Evolutionary conservation across 2,797 vertebrate species (phyloP).

Genomic region (Peromyscus aztecus): DNA sequence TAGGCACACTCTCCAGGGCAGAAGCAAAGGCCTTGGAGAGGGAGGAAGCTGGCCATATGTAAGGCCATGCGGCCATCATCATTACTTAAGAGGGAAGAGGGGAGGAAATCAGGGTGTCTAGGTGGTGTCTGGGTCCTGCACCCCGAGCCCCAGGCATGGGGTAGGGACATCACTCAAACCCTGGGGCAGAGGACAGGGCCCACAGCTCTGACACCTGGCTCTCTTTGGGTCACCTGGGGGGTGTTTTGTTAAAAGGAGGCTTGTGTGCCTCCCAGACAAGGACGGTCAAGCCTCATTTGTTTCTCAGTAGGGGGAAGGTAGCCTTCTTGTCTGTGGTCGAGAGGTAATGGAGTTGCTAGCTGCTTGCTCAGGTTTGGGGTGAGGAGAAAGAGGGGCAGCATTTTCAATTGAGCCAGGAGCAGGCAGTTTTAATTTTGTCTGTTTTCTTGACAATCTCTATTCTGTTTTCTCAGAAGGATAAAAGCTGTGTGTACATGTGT

Average conservation of each 20-base stretch:
- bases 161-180: background rate
- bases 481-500: background rate
- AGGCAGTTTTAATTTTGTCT: background rate
- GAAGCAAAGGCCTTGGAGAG: background rate
- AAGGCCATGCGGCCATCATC: rapidly evolving
- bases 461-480: background rate
- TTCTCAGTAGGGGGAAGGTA: background rate
- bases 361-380: background rate
- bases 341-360: background rate
- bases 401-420: background rate
- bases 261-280: background rate
- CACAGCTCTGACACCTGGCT: background rate
- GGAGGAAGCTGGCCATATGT: background rate
- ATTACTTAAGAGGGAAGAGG: background rate
- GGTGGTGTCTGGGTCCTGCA: background rate
- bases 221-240: background rate
- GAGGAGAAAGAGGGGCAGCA: background rate
- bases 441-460: background rate
- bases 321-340: background rate
- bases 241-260: background rate
- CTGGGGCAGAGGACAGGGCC: no score
- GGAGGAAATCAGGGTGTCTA: background rate
- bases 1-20: background rate
- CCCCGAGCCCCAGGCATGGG: background rate
- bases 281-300: no score